Conservation (phyloP, 2,797 vertebrate genomes). For the Brachyalestes nurse region DNA sequence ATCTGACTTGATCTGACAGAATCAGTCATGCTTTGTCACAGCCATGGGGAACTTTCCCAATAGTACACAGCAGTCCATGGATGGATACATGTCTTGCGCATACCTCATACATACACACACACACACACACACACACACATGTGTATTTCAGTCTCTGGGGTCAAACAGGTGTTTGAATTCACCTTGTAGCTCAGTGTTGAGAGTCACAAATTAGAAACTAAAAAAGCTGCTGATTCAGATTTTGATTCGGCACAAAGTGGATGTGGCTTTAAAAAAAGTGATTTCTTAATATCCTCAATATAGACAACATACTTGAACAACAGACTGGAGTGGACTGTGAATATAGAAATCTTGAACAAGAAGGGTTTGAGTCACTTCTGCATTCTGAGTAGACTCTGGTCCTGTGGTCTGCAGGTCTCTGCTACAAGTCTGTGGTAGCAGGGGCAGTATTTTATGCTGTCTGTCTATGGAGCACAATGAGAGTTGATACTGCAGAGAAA, state of each 20-base stretch:
- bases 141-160: neutral
- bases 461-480: neutral
- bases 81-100: neutral
- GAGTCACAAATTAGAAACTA: neutral
- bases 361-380: too few relatives aligned
- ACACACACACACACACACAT: too few relatives aligned
- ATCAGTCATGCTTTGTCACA: constrained; percentile 42
- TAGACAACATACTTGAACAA: neutral
- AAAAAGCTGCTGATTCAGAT: neutral
- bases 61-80: too few relatives aligned
- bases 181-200: neutral
- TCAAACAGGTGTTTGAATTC: constrained; percentile 8
- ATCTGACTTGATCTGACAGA: too few relatives aligned
- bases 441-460: too few relatives aligned
- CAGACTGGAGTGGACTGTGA: too few relatives aligned
- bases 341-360: too few relatives aligned
- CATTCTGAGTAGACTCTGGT: too few relatives aligned
- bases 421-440: too few relatives aligned
- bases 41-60: constrained; percentile 3
- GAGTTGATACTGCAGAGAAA: constrained; percentile 27
- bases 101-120: too few relatives aligned
- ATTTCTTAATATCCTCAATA: neutral
- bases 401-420: too few relatives aligned
- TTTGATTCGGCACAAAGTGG: neutral
- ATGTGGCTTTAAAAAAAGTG: neutral